These are phyloP conservation scores for Phyllopteryx taeniolatus DNA, from an alignment of 2,113 vertebrate species.

Conservation along the genomic window DNA sequence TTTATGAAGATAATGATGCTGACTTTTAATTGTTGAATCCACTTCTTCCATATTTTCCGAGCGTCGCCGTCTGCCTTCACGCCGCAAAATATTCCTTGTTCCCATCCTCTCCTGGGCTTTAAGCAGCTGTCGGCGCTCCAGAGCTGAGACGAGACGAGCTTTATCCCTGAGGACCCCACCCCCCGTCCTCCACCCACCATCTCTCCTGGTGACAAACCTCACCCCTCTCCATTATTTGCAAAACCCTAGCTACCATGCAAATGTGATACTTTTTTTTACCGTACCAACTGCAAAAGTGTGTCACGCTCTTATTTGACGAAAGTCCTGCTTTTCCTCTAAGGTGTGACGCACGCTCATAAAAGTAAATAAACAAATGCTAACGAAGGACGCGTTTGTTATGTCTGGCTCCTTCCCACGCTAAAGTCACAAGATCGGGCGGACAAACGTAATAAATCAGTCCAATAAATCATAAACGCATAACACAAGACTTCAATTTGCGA, in stretches of 20 bases:
- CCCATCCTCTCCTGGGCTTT: constrained; percentile 46
- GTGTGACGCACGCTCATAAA: constrained; percentile 47
- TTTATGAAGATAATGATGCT: background rate
- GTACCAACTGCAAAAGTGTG: constrained; percentile 62
- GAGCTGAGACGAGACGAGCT: constrained; percentile 54
- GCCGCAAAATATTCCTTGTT: constrained; percentile 27
- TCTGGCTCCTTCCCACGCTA: constrained; percentile 44
- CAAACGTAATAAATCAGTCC: constrained; percentile 65
- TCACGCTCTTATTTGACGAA: constrained; percentile 38
- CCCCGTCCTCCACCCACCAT: background rate
- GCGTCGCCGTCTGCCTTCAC: background rate
- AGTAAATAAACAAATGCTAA: constrained; percentile 73
- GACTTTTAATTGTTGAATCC: background rate
- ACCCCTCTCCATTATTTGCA: constrained; percentile 33
- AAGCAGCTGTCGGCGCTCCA: constrained; percentile 57
- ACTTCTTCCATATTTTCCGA: no score
- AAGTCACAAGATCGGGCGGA: constrained; percentile 37
- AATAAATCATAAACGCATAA: constrained; percentile 53
- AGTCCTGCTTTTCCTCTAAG: constrained; percentile 59
- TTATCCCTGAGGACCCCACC: constrained; percentile 48
- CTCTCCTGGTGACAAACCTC: background rate
- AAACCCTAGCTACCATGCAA: constrained; percentile 64
- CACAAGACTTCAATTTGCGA: background rate
- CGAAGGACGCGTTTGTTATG: constrained; percentile 56
- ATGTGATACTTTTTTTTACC: constrained; percentile 50